phyloP scores from a whole-genome alignment of 2,113 vertebrate genomes.

The Cyrtonyx montezumae region DNA sequence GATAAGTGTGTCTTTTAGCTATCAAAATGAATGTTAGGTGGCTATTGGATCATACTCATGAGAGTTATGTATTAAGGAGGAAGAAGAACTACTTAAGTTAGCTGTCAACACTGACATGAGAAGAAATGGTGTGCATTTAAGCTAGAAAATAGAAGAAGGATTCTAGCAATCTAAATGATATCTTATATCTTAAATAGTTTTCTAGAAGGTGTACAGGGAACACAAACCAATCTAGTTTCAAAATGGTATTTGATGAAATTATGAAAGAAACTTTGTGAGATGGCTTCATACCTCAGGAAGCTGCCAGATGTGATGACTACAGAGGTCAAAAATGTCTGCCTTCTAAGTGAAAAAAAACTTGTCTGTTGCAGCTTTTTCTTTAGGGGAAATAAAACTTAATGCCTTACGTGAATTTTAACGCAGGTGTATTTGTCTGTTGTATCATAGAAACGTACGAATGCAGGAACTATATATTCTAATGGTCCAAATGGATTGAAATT shows the following conservation, averaged over 20 bases:
- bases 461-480: not conserved
- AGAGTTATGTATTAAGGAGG: not conserved
- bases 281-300: not conserved
- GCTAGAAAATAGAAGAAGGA: not conserved
- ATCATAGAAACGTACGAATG: not conserved
- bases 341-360: not conserved
- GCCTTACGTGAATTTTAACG: not conserved
- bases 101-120: not conserved
- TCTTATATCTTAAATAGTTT: not conserved
- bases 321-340: not conserved
- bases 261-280: not conserved
- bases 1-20: not conserved
- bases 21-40: not conserved
- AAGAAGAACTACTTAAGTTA: not conserved
- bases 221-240: not conserved
- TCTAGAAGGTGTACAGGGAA: not conserved
- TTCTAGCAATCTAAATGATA: not conserved
- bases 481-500: not conserved
- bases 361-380: not conserved
- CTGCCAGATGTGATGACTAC: rapidly evolving
- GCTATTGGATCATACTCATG: not conserved
- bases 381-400: not conserved
- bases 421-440: not conserved
- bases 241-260: not conserved
- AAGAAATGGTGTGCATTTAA: not conserved